Evolutionary conservation across 1,140 invertebrate genomes (phyloP), one percentile per base, ranked within the genome.

Genomic region (Sitodiplosis mosellana): DNA sequence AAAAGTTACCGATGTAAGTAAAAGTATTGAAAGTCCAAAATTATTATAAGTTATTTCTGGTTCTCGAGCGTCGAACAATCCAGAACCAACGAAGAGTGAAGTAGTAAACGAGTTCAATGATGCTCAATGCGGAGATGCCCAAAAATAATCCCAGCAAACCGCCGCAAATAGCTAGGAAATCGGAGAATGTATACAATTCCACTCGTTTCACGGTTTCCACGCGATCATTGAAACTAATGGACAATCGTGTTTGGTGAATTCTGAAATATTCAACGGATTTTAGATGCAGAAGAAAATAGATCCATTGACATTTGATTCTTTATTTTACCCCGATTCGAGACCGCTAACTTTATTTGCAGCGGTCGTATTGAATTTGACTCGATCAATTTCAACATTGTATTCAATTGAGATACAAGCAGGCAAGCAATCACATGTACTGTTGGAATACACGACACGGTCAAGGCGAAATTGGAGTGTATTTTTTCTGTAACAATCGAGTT

Each of bases 31-130:
- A n/a, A n/a, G n/a, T n/a, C n/a, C n/a, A n/a, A n/a, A n/a, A n/a
- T n/a, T n/a, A n/a, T n/a, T n/a, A n/a, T n/a, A n/a, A n/a, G n/a
- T n/a, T n/a, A n/a, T n/a, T n/a, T n/a, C n/a, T n/a, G n/a, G 27
- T 27, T 27, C 27, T 27, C 27, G 27, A 10, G 3, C 27, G 27
- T 3, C 27, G 27, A 27, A 27, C 10, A 10, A 27, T 27, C 37
- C 37, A 44, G 14, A 44, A 21, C 43, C 6, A 44, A 10, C 43
- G 43, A 21, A 74, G 54, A 14, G 69, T 71, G 12, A 76, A 58
- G 53, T 77, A 78, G 56, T 80, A 80, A 3, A 78, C 22, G 15
- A 80, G 67, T 64, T 81, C 78, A 0, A 74, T 68, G 11, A 78
- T 60, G 40, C 76, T 78, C 2, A 80, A 57, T 49, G 78, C 69